Evolutionary conservation across 2,797 vertebrate genomes (phyloP).

Genomic region (Notolabrus celidotus): DNA sequence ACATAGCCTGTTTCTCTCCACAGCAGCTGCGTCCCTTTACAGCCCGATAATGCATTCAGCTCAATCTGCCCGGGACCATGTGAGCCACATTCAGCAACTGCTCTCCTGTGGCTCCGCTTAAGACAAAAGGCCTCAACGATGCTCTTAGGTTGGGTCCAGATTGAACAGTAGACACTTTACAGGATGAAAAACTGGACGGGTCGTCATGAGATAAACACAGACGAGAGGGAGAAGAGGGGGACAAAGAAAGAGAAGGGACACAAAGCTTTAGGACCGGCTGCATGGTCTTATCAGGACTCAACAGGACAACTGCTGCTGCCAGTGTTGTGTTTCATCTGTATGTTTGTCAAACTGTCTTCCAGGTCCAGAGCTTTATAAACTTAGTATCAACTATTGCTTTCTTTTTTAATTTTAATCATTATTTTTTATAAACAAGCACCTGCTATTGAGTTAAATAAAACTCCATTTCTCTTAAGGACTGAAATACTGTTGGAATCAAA

Average conservation of each 20-base stretch:
- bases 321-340: conserved; percentile 44
- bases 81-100: conserved; percentile 68
- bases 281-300: conserved; percentile 57
- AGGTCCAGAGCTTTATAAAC: conserved; percentile 16
- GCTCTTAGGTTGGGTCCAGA: conserved; percentile 40
- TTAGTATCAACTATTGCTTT: conserved; percentile 8
- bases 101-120: conserved; percentile 61
- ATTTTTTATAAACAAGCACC: conserved; percentile 9
- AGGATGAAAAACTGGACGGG: conserved; percentile 39
- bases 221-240: conserved; percentile 5
- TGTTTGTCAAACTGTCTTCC: conserved; percentile 22
- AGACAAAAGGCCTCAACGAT: conserved; percentile 71
- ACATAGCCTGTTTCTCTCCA: conserved; percentile 73
- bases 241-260: conserved; percentile 40
- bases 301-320: conserved; percentile 66
- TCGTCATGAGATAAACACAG: conserved; percentile 59
- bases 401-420: conserved; percentile 20
- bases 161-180: conserved; percentile 37
- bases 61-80: conserved; percentile 74
- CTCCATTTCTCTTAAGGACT: background rate
- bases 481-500: conserved; percentile 8
- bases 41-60: conserved; percentile 82
- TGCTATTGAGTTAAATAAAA: background rate
- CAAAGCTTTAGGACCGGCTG: conserved; percentile 27
- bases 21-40: conserved; percentile 83